Evolutionary conservation across 92 coral and sea anemone species (phyloP).

Genomic region (Anthopleura xanthogrammica): DNA sequence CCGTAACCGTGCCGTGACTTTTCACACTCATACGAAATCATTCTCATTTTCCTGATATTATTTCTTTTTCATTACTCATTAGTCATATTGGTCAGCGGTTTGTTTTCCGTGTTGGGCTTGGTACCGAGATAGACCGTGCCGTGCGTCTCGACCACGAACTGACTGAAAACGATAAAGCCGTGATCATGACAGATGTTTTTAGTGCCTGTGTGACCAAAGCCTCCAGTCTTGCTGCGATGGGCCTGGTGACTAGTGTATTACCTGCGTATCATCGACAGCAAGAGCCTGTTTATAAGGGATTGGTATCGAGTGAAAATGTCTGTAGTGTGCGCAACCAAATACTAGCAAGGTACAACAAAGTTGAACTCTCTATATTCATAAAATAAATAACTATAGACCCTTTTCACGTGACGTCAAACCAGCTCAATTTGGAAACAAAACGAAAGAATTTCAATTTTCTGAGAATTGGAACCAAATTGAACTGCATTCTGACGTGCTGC

Average conservation of each 20-base stretch:
- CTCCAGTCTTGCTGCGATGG: constrained; percentile 74
- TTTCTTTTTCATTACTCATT: not conserved
- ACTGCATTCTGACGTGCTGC: too few relatives aligned
- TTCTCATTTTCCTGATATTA: not conserved
- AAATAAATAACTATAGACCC: too few relatives aligned
- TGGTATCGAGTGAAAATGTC: constrained; percentile 46
- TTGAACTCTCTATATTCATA: not conserved
- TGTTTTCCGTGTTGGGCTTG: constrained; percentile 74
- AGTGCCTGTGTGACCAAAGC: constrained; percentile 67
- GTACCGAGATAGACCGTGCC: constrained; percentile 91
- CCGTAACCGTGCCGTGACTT: too few relatives aligned
- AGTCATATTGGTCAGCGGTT: constrained; percentile 74
- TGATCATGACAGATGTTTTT: constrained; percentile 69
- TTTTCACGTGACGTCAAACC: too few relatives aligned
- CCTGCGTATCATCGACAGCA: constrained; percentile 50
- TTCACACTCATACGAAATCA: too few relatives aligned
- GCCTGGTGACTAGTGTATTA: constrained; percentile 83
- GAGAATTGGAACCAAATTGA: too few relatives aligned
- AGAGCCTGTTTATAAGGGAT: constrained; percentile 31
- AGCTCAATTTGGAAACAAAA: too few relatives aligned
- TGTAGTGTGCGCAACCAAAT: constrained; percentile 81
- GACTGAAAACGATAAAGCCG: constrained; percentile 72
- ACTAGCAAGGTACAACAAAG: constrained; percentile 59
- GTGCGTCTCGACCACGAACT: constrained; percentile 83
- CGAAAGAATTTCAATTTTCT: too few relatives aligned